phyloP scores from a whole-genome alignment of 2,797 vertebrate species.

The Sebastolobus altivelis region DNA sequence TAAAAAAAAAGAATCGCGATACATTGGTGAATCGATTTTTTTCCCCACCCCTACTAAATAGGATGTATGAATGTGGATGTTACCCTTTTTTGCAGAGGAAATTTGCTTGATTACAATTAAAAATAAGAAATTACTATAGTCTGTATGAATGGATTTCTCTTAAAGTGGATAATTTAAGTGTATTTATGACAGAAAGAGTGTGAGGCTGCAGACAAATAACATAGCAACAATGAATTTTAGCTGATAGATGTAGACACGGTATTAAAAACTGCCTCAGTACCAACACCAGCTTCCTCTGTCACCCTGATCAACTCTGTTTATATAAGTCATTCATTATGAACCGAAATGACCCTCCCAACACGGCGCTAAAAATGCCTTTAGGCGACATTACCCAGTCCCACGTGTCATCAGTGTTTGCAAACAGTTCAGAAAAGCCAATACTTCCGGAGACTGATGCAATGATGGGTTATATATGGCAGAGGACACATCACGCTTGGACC shows the following conservation, averaged over 20 bases:
- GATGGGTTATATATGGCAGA: constrained; percentile 48
- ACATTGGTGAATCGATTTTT: too few species aligned
- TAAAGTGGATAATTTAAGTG: too few species aligned
- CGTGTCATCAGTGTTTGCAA: constrained; percentile 78
- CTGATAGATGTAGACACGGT: neutral
- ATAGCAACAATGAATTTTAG: neutral
- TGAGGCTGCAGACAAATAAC: neutral
- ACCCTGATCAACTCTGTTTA: constrained; percentile 15
- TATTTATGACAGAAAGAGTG: neutral
- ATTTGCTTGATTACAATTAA: neutral
- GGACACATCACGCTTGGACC: constrained; percentile 47
- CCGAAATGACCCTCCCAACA: constrained; percentile 37
- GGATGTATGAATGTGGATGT: neutral
- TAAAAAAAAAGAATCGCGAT: too few species aligned
- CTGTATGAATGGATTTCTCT: neutral
- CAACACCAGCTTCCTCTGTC: neutral
- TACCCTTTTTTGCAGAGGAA: neutral
- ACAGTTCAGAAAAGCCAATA: constrained; percentile 72
- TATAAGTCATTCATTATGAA: constrained; percentile 41
- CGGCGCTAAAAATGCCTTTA: constrained; percentile 46
- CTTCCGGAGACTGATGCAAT: constrained; percentile 55
- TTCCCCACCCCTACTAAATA: neutral
- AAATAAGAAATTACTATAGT: neutral
- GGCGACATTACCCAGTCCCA: constrained; percentile 56
- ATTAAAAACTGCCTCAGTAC: neutral